Base-by-base conservation (phyloP, 2,888 invertebrate genomes). In the Rotaria sp. region DNA sequence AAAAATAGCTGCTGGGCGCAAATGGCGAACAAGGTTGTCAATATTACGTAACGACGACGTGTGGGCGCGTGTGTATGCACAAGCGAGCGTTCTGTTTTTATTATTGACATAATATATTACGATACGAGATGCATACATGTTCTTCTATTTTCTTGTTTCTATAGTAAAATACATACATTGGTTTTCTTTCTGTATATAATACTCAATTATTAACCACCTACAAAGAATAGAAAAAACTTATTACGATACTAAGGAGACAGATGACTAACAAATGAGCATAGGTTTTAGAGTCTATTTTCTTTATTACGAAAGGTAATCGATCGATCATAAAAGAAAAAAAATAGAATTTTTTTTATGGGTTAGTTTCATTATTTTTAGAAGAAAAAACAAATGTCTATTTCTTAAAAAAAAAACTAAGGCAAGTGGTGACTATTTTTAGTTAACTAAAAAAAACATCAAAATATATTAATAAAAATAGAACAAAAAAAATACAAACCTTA, bases 11-110 rank as follows among this genome's bases (percentile, higher is more conserved):
- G 67, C 67, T 67, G 67, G 67, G 67, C 35, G 67, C 67, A 35
- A 67, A 67, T 35, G 35, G 67, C 67, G 80, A 80, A 45, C 80
- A 80, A 80, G 80, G 80, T 80, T 80, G 80, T 80, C 41, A 80
- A 80, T 80, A 80, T 80, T 80, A 80, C 80, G 80, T 45, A 80
- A 80, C 35, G 10, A 59, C 57, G 67, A 67, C 35, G 35, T 67
- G 67, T 35, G 67, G 67, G 35, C 35, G 67, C 67, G 67, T 35
- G 67, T 67, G 21, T 67, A 67, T 67, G 35, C 35, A 35, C 57
- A 59, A 67, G 18, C 67, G 67, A 30, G 18, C 67, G 67, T 35
- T 67, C 67, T 67, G 67, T 67, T 67, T 67, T 67, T 67, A 67
- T 67, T 67, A 67, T 67, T 67, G 67, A 67, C 67, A 67, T 67